These are phyloP conservation scores for Eolophus roseicapilla DNA, from an alignment of 2,113 vertebrate genomes.

Conservation along the genomic window DNA sequence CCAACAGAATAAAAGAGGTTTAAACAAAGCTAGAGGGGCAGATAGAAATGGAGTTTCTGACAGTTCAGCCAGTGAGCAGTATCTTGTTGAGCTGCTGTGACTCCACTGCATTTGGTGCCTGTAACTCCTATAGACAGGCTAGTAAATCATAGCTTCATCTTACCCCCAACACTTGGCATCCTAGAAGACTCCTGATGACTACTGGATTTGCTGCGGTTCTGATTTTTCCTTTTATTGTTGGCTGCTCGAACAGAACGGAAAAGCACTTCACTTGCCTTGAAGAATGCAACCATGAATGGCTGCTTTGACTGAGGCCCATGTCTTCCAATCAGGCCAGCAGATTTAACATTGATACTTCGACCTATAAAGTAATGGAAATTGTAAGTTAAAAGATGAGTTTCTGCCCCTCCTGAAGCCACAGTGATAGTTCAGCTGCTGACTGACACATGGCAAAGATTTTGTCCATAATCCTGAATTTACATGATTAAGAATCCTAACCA, in stretches of 20 bases:
- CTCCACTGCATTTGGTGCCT: not conserved
- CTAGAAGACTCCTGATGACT: conserved; percentile 88
- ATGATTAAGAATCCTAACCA: not conserved
- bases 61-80: not conserved
- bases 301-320: conserved; percentile 96
- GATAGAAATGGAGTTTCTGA: not conserved
- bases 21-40: not conserved
- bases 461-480: not conserved
- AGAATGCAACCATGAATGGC: conserved; percentile 97
- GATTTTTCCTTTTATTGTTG: conserved; percentile 90
- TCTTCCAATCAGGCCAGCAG: conserved; percentile 92
- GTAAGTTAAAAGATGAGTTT: not conserved
- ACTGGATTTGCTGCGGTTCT: conserved; percentile 90
- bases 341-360: conserved; percentile 92
- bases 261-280: conserved; percentile 96
- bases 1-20: not conserved
- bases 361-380: conserved; percentile 74
- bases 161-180: conserved; percentile 84
- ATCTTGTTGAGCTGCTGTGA: not conserved
- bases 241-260: conserved; percentile 93
- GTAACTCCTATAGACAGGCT: not conserved
- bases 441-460: not conserved
- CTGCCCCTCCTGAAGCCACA: not conserved
- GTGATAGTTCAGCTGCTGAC: not conserved
- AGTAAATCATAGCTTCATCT: conserved; percentile 24